Percentiles rank a stretch among this genome's conserved stretches.
These are phyloP conservation scores for Pemphredon lugubris DNA, from an alignment of 2,888 invertebrate species.

Conservation along the genomic window DNA sequence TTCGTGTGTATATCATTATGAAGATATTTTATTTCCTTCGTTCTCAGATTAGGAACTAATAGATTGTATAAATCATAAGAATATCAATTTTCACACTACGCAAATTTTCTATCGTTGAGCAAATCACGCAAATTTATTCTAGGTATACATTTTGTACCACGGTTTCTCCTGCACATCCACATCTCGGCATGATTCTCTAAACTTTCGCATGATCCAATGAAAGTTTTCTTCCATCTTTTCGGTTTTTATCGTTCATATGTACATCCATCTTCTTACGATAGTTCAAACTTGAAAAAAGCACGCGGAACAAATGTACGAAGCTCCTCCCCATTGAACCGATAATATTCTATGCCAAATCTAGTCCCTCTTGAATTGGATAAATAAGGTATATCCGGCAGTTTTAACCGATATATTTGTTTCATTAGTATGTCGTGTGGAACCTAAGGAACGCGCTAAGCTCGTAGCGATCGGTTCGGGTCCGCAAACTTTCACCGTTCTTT, in stretches of 20 bases:
- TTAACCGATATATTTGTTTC: slow-evolving; percentile 65
- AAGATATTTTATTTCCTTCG: too few relatives aligned
- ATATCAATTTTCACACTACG: background rate
- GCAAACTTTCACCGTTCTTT: slow-evolving; percentile 73
- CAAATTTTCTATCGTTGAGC: background rate
- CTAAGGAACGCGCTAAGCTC: slow-evolving; percentile 74
- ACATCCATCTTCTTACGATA: background rate
- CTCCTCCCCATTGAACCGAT: slow-evolving; percentile 5
- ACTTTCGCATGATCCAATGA: slow-evolving; percentile 3
- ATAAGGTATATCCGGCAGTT: slow-evolving; percentile 7
- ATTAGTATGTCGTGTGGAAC: slow-evolving; percentile 77
- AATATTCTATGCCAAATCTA: slow-evolving; percentile 6
- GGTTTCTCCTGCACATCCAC: slow-evolving; percentile 1
- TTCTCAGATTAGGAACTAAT: too few relatives aligned
- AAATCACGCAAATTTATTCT: slow-evolving; percentile 8
- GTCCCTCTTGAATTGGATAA: background rate
- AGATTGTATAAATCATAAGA: background rate
- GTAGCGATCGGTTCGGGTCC: slow-evolving; percentile 75
- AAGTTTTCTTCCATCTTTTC: slow-evolving; percentile 16
- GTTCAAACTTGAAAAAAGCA: background rate
- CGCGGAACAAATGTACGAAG: background rate
- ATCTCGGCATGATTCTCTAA: slow-evolving; percentile 29
- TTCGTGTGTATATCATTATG: too few relatives aligned
- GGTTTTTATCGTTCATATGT: slow-evolving; percentile 18
- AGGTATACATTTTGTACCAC: slow-evolving; percentile 27